phyloP scores from a whole-genome alignment of 1,140 invertebrate species.

The Zophobas atratus region DNA sequence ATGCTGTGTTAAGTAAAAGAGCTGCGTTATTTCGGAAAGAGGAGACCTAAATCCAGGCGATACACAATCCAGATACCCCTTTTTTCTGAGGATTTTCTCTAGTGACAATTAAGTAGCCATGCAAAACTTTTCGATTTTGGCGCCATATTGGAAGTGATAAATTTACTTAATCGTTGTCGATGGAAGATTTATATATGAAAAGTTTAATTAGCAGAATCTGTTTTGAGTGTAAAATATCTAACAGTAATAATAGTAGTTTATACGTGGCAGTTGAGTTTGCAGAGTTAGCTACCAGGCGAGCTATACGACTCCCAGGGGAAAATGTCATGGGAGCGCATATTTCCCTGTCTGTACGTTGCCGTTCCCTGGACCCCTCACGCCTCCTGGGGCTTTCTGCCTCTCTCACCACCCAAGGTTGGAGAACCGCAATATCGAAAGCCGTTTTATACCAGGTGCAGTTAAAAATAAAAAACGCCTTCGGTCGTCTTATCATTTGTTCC shows the following conservation, averaged over 20 bases:
- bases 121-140: no score
- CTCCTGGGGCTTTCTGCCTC: slow-evolving; percentile 52
- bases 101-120: no score
- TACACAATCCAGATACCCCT: no score
- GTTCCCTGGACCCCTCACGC: slow-evolving; percentile 53
- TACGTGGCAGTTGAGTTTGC: slow-evolving; percentile 57
- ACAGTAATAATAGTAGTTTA: slow-evolving; percentile 63
- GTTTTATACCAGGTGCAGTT: not conserved
- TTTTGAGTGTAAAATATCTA: slow-evolving; percentile 56
- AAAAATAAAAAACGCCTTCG: slow-evolving; percentile 2
- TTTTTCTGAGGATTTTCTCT: no score
- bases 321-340: slow-evolving; percentile 63
- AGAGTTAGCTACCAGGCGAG: slow-evolving; percentile 59
- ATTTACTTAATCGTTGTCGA: not conserved
- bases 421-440: slow-evolving; percentile 42
- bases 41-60: no score
- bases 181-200: slow-evolving; percentile 15
- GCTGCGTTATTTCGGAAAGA: not conserved
- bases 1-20: slow-evolving; percentile 25
- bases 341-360: slow-evolving; percentile 61
- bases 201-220: slow-evolving; percentile 46
- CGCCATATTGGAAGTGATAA: not conserved
- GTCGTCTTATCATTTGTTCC: slow-evolving; percentile 23
- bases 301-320: slow-evolving; percentile 62
- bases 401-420: slow-evolving; percentile 49